phyloP scores from a whole-genome alignment of 92 coral and sea anemone genomes.

The Parazoanthus darwini region DNA sequence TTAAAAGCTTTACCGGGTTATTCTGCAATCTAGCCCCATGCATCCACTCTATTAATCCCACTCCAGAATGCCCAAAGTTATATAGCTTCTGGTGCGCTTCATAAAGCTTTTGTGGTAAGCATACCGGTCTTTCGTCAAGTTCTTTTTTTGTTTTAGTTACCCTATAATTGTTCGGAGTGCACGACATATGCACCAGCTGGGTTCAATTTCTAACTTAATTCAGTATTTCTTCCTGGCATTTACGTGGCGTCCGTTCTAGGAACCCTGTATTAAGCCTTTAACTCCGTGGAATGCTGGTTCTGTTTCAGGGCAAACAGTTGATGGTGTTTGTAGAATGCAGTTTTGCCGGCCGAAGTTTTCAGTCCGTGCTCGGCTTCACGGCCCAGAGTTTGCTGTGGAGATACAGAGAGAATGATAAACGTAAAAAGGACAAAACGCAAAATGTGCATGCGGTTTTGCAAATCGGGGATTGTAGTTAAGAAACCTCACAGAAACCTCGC shows the following conservation, averaged over 20 bases:
- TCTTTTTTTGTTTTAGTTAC: neutral
- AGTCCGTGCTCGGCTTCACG: constrained; percentile 31
- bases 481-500: no score
- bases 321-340: constrained; percentile 75
- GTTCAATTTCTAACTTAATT: neutral
- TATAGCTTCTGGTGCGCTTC: no score
- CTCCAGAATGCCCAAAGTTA: no score
- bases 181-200: neutral
- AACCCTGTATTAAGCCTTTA: constrained; percentile 19
- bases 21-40: no score
- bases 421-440: neutral
- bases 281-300: constrained; percentile 11
- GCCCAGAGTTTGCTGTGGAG: constrained; percentile 30
- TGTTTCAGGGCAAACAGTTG: constrained; percentile 60
- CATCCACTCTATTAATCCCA: no score
- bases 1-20: no score
- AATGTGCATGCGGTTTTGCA: neutral
- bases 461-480: neutral
- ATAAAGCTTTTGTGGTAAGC: neutral
- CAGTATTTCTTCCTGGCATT: neutral
- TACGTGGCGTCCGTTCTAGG: neutral
- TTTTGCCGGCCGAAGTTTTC: constrained; percentile 36
- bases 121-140: neutral
- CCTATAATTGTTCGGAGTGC: no score
- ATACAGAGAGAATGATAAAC: neutral